Conservation (phyloP, 2,113 vertebrate species). For the Tetrao urogallus region DNA sequence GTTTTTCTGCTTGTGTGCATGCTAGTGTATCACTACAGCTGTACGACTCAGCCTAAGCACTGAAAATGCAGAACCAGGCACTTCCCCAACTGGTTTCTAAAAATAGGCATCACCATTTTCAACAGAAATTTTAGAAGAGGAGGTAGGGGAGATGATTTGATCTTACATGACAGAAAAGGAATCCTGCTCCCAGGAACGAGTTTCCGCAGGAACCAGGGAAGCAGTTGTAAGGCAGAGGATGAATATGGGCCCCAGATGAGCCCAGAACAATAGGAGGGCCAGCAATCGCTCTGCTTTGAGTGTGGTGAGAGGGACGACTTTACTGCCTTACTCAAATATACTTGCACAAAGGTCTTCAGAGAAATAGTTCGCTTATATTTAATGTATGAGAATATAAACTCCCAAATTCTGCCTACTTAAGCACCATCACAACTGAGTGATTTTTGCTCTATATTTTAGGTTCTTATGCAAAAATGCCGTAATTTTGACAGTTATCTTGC, state of each 20-base stretch:
- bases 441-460: neutral
- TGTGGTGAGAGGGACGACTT: neutral
- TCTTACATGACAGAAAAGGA: neutral
- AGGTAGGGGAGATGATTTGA: neutral
- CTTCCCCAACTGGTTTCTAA: neutral
- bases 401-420: rapidly evolving
- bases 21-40: neutral
- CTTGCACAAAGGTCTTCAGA: neutral
- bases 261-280: neutral
- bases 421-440: neutral
- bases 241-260: neutral
- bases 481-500: neutral
- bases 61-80: neutral
- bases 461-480: neutral
- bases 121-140: neutral
- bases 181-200: neutral
- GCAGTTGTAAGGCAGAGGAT: neutral
- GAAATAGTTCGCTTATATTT: rapidly evolving
- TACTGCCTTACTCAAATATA: neutral
- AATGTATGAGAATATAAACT: neutral
- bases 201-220: conserved; percentile 24
- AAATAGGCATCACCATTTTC: neutral
- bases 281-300: neutral
- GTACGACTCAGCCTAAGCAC: neutral
- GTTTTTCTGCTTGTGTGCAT: neutral